A percentile compares a stretch with the other conserved stretches of the same genome.
Evolutionary conservation across 2,888 invertebrate species (phyloP).

Genomic region (Tholera decimalis): DNA sequence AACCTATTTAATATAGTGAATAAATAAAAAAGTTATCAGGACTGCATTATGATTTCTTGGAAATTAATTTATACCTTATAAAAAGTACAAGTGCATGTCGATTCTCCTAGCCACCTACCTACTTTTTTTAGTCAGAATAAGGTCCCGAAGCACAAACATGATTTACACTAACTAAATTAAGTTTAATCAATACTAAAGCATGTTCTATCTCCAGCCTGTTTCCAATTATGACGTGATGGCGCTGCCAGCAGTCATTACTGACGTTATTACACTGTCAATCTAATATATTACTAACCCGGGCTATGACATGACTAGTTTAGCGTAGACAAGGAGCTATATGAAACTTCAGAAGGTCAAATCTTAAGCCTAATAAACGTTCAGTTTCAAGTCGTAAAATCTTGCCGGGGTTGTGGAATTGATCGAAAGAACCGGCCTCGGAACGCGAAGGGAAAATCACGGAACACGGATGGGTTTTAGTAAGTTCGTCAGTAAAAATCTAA

Average conservation of each 20-base stretch:
- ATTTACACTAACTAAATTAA: neutral
- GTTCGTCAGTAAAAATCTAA: too few relatives aligned
- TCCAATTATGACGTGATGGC: slow-evolving; percentile 40
- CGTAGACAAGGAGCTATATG: neutral
- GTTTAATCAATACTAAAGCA: slow-evolving; percentile 32
- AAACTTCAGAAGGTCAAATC: too few relatives aligned
- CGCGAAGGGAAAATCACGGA: too few relatives aligned
- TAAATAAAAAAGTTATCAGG: too few relatives aligned
- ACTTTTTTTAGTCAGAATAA: neutral
- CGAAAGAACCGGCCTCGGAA: too few relatives aligned
- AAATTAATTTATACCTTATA: neutral
- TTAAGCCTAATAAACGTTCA: too few relatives aligned
- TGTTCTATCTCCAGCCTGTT: slow-evolving; percentile 5
- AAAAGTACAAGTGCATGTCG: neutral
- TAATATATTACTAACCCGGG: slow-evolving; percentile 32
- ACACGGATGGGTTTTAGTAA: too few relatives aligned
- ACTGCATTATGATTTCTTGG: neutral
- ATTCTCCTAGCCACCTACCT: neutral
- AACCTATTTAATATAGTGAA: too few relatives aligned
- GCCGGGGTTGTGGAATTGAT: too few relatives aligned
- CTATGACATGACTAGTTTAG: too few relatives aligned
- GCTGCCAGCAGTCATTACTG: slow-evolving; percentile 25
- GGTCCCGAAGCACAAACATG: neutral
- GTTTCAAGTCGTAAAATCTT: too few relatives aligned
- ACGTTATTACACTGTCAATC: slow-evolving; percentile 34